phyloP scores from a whole-genome alignment of 1,140 invertebrate genomes.

The Cyclina sinensis region DNA sequence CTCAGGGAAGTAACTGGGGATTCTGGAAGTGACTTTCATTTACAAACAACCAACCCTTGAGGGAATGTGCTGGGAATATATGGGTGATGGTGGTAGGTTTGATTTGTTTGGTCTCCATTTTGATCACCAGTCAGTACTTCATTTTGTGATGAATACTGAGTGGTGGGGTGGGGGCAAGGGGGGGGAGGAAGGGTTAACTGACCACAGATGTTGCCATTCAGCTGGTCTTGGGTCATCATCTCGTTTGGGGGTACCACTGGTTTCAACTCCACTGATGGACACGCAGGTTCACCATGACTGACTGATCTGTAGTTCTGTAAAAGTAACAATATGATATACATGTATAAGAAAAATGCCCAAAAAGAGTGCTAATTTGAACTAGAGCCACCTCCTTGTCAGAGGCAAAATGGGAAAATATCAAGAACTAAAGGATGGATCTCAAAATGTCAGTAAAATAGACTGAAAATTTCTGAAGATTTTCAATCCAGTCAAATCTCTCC shows the following conservation, averaged over 20 bases:
- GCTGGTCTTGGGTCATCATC: not conserved
- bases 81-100: conserved; percentile 20
- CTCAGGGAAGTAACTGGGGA: not conserved
- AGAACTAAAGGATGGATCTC: too few relatives aligned
- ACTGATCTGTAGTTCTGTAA: conserved; percentile 56
- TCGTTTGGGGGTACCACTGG: conserved; percentile 6
- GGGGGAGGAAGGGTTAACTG: conserved; percentile 57
- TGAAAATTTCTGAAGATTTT: too few relatives aligned
- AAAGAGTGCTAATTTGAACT: too few relatives aligned
- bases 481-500: too few relatives aligned
- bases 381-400: too few relatives aligned
- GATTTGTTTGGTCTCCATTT: conserved; percentile 10
- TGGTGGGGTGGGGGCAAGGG: too few relatives aligned
- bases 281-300: conserved; percentile 17
- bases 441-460: too few relatives aligned
- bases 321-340: too few relatives aligned
- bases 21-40: not conserved
- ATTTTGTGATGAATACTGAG: conserved; percentile 28
- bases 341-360: too few relatives aligned
- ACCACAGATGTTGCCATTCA: conserved; percentile 50
- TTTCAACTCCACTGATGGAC: not conserved
- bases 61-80: conserved; percentile 10
- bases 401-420: too few relatives aligned
- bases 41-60: not conserved
- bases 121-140: not conserved